phyloP scores from a whole-genome alignment of 2,888 invertebrate species.

The Steinernema carpocapsae region DNA sequence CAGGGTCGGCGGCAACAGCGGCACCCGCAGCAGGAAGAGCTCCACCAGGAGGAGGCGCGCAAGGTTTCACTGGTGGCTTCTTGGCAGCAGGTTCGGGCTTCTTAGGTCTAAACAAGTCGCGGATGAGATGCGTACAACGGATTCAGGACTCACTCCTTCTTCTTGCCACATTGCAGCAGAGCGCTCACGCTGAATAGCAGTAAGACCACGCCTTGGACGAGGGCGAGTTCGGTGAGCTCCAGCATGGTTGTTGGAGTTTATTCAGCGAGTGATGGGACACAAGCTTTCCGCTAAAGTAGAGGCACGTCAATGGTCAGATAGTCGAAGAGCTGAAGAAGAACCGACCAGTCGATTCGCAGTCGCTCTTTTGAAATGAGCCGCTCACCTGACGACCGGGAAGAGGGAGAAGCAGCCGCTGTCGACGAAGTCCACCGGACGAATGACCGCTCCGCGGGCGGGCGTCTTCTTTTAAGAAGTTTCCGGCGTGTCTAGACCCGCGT shows the following conservation, averaged over 20 bases:
- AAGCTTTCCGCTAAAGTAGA: not conserved
- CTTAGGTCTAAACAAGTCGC: not conserved
- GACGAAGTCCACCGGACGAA: not conserved
- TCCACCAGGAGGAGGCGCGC: not conserved
- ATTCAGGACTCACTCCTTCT: not conserved
- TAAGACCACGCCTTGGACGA: not conserved
- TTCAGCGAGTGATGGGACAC: not conserved
- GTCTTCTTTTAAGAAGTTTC: not conserved
- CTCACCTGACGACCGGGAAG: constrained; percentile 6
- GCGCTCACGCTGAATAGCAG: not conserved
- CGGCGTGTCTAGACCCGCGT: not conserved
- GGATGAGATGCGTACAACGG: not conserved
- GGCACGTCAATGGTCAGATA: not conserved
- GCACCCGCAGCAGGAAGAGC: not conserved
- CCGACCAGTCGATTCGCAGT: not conserved
- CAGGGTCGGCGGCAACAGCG: not conserved
- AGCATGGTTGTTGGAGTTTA: not conserved
- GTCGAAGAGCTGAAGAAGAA: not conserved
- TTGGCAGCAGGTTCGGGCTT: constrained; percentile 24
- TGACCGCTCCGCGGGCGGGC: not conserved
- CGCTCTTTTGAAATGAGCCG: not conserved
- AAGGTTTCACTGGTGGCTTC: not conserved
- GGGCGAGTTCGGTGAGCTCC: not conserved
- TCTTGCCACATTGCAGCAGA: constrained; percentile 10
- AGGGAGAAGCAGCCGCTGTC: not conserved